Evolutionary conservation across 2,113 vertebrate genomes (phyloP), one percentile per base, ranked within the genome.

Genomic region (Pomatostomus ruficeps): DNA sequence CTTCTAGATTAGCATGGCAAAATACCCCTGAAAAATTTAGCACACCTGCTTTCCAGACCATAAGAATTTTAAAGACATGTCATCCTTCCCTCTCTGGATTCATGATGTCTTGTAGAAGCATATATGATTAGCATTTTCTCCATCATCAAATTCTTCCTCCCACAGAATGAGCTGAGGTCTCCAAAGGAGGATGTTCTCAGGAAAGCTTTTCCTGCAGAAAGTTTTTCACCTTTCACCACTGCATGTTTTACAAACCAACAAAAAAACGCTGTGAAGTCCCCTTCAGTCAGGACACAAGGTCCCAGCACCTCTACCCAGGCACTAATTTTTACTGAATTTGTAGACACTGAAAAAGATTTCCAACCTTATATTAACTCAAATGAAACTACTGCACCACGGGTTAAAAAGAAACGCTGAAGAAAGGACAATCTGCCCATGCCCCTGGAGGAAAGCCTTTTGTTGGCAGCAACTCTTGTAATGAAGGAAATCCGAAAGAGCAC

Each of bases 181-280:
- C n/a, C 26, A 63, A 31, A 89, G 33, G 23, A 71, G 24, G 28
- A 46, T n/a, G 22, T 79, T 86, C 62, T 71, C 42, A 62, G 36
- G 20, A 71, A 61, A 74, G 25, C 26, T 49, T 26, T 54, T 54
- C 24, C 36, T 33, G 36, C 54, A 70, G 36, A 51, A 54, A 12
- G 17, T 6, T 79, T 66, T 71, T 52, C 11, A 45, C 54, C 48
- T 67, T 71, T 63, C 70, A 45, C 31, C 42, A 28, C 0, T 62
- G 38, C 11, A 4, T 15, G 12, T 54, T 78, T 62, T 38, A 54
- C n/a, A n/a, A n/a, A n/a, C 14, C 65, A 73, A 12, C 14, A 58
- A 35, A 55, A 61, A 54, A 19, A 23, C 0, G 0, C 33, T 24
- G 31, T 0, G 0, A 77, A 8, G 14, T 11, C 35, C 54, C 21